Conservation (phyloP, 2,113 vertebrate species). For the Chloropsis cyanopogon region DNA sequence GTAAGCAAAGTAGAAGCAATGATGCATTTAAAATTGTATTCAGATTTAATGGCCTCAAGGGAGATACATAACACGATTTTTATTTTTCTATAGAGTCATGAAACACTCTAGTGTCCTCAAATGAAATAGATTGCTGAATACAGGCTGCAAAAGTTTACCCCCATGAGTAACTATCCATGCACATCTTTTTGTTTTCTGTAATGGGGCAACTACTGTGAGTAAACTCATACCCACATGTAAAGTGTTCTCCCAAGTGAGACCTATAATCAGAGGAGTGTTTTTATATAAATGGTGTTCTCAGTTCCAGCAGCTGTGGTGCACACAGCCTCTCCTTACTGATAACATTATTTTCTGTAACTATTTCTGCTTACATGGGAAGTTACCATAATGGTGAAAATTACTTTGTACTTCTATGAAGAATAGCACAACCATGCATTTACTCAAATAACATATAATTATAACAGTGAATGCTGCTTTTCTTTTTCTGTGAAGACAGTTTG, state of each 20-base stretch:
- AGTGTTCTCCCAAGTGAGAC: constrained; percentile 35
- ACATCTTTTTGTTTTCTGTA: constrained; percentile 36
- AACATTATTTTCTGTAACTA: constrained; percentile 36
- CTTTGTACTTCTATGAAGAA: constrained; percentile 18
- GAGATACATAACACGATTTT: constrained; percentile 27
- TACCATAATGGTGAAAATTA: constrained; percentile 56
- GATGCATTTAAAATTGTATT: constrained; percentile 54
- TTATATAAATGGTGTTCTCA: constrained; percentile 46
- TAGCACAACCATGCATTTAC: constrained; percentile 32
- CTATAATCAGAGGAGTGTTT: constrained; percentile 43
- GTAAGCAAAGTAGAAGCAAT: constrained; percentile 46
- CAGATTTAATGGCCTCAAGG: constrained; percentile 42
- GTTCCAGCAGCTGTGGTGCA: constrained; percentile 41
- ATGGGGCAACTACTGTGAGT: constrained; percentile 28
- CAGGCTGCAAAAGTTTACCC: neutral
- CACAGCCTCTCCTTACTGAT: constrained; percentile 6
- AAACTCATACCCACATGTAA: constrained; percentile 38
- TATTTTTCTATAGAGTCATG: constrained; percentile 25
- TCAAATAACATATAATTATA: constrained; percentile 35
- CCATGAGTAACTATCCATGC: constrained; percentile 19
- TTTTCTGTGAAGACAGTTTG: neutral
- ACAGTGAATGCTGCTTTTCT: constrained; percentile 3
- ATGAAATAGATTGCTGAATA: neutral
- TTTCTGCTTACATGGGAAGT: constrained; percentile 44
- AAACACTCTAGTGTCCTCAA: constrained; percentile 36